phyloP scores from a whole-genome alignment of 2,888 invertebrate species.

The Epiperipatus broadwayi region DNA sequence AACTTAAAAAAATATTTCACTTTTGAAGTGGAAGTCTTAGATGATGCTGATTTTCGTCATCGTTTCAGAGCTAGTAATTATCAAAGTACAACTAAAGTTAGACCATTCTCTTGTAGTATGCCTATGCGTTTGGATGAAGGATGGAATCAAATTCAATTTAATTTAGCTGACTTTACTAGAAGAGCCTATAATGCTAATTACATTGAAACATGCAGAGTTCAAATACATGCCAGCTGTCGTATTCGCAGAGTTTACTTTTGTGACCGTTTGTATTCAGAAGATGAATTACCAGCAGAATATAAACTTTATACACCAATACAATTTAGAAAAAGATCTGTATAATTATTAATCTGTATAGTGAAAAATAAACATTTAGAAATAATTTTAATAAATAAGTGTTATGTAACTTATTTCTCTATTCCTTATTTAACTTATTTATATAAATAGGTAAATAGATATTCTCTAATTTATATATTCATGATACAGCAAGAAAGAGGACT shows the following conservation, averaged over 20 bases:
- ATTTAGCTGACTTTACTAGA: constrained; percentile 77
- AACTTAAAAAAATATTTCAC: constrained; percentile 83
- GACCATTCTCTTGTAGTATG: constrained; percentile 95
- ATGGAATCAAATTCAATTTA: constrained; percentile 85
- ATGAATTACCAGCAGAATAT: constrained; percentile 83
- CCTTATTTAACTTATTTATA: no score
- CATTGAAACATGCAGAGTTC: constrained; percentile 68
- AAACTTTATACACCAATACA: constrained; percentile 88
- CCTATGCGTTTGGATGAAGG: constrained; percentile 83
- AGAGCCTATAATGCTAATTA: constrained; percentile 87
- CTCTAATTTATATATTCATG: no score
- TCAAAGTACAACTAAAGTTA: constrained; percentile 77
- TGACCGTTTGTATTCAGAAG: constrained; percentile 77
- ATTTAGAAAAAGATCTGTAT: no score
- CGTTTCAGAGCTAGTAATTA: constrained; percentile 91
- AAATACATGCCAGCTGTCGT: constrained; percentile 88
- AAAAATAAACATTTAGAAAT: no score
- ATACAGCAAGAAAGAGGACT: no score
- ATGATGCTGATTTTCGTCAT: constrained; percentile 78
- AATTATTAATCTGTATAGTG: no score
- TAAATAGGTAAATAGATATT: no score
- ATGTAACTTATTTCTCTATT: no score
- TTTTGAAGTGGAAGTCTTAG: constrained; percentile 83
- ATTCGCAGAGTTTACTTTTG: constrained; percentile 81
- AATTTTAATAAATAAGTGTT: no score